These are phyloP conservation scores for Leuciscus idus DNA, from an alignment of 2,113 vertebrate genomes.

Conservation along the genomic window DNA sequence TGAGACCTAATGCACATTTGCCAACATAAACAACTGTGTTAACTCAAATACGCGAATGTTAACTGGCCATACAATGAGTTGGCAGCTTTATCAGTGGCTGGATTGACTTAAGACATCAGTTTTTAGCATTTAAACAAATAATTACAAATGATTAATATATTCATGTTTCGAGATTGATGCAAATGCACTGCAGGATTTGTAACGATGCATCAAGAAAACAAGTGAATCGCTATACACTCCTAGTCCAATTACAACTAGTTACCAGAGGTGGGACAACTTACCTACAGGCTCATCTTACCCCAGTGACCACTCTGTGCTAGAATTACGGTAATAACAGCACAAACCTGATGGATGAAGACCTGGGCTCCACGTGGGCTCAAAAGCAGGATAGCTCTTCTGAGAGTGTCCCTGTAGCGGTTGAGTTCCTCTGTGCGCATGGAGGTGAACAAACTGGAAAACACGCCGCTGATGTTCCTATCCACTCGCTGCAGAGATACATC, in stretches of 20 bases:
- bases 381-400: constrained; percentile 89
- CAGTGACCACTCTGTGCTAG: neutral
- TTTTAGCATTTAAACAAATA: no score
- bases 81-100: neutral
- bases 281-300: neutral
- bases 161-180: no score
- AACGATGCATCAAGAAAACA: no score
- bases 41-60: no score
- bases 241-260: neutral
- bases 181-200: no score
- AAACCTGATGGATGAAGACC: constrained; percentile 93
- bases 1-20: no score
- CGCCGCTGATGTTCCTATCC: constrained; percentile 93
- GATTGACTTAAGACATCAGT: neutral
- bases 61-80: neutral
- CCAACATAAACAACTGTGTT: neutral
- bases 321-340: constrained; percentile 48
- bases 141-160: no score
- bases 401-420: constrained; percentile 93
- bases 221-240: neutral
- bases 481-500: constrained; percentile 94
- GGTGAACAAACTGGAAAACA: constrained; percentile 93
- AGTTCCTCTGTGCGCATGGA: constrained; percentile 96
- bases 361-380: constrained; percentile 92
- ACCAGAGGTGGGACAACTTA: neutral